phyloP scores from a whole-genome alignment of 2,888 invertebrate genomes.

The Hoplodrina ambigua region DNA sequence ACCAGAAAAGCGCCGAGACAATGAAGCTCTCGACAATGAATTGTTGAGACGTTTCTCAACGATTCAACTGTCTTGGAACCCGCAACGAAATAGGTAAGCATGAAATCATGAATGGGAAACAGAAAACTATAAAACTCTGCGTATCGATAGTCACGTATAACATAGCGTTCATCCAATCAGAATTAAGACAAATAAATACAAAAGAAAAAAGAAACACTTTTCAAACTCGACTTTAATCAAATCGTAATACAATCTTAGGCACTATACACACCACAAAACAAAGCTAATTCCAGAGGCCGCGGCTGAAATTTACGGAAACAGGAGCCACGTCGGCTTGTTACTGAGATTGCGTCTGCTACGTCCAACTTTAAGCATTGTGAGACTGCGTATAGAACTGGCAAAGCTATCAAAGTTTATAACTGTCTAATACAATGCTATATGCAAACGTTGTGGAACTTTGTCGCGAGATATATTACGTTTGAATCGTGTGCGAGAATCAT shows the following conservation, averaged over 20 bases:
- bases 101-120: no score
- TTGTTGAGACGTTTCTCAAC: no score
- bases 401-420: conserved; percentile 84
- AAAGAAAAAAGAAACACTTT: background rate
- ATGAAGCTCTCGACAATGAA: no score
- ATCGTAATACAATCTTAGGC: conserved; percentile 23
- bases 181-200: no score
- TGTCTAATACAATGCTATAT: conserved; percentile 79
- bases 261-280: conserved; percentile 50
- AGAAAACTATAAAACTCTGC: no score
- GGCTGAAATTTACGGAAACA: conserved; percentile 65
- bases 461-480: conserved; percentile 62
- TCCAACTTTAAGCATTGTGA: conserved; percentile 66
- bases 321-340: conserved; percentile 64
- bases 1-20: no score
- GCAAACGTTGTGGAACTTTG: conserved; percentile 73
- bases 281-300: conserved; percentile 66
- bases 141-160: no score
- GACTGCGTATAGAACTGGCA: conserved; percentile 72
- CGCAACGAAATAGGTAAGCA: no score
- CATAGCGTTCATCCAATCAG: no score
- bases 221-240: conserved; percentile 13
- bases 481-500: conserved; percentile 47
- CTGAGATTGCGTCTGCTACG: conserved; percentile 71
- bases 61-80: no score